Base-by-base conservation (phyloP, 2,113 vertebrate genomes). In the Apteryx owenii region DNA sequence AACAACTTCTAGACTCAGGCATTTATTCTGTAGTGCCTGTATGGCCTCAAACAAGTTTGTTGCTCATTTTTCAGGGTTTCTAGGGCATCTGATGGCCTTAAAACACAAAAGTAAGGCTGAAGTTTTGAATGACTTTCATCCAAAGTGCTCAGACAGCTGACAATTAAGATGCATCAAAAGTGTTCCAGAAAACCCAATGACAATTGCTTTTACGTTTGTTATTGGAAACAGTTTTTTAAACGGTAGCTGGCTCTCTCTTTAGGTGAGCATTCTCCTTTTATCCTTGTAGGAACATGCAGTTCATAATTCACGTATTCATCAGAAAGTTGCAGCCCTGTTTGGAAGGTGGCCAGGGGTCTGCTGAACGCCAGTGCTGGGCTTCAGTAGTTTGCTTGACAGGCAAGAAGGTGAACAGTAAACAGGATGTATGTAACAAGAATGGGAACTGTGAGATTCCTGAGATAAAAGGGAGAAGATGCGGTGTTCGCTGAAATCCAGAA, bases 391-490 rank as follows among this genome's bases (percentile, higher is more conserved):
- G 7, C 22, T 23, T 69, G 66, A 21, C 17, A 58, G 9, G 26
- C 29, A 54, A 76, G 75, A 25, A 1, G 16, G 51, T 25, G 36
- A 85, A 44, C 9, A 62, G n/a, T 2, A n/a, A 7, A 42, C 46
- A 65, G 38, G 28, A 69, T n/a, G 25, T 31, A 31, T 2, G n/a
- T 25, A 56, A 86, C 0, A 3, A 42, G 28, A 65, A 48, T 4
- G 25, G 20, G 2, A 11, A 17, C 8, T 29, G 33, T 10, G 26
- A 48, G 56, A 73, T 70, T 62, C 44, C 44, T 46, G 28, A n/a
- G 20, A 40, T 33, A 93, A 79, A n/a, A 0, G 4, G 5, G 51
- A 33, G 16, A 42, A 48, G 46, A 20, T 13, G 5, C 26, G 12
- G n/a, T 50, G 40, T 73, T 61, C 61, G 19, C 71, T 79, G 62